phyloP scores from a whole-genome alignment of 2,113 vertebrate species.

The Xiphias gladius region DNA sequence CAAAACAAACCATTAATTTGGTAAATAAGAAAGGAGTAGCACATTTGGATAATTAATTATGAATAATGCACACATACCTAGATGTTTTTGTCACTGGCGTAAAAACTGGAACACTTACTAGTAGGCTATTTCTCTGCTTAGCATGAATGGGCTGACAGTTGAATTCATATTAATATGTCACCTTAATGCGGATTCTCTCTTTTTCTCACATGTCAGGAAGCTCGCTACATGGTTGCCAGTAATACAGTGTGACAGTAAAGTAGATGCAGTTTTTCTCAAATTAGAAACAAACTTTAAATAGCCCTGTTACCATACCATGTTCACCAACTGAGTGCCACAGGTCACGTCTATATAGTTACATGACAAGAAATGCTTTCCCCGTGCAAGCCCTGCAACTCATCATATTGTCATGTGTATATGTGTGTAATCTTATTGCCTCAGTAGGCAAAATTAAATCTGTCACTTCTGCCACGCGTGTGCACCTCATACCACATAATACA shows the following conservation, averaged over 20 bases:
- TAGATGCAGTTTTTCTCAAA: conserved; percentile 65
- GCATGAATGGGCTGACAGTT: conserved; percentile 38
- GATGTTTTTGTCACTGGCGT: conserved; percentile 47
- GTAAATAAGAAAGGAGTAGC: conserved; percentile 67
- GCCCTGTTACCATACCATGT: conserved; percentile 42
- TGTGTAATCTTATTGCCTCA: conserved; percentile 43
- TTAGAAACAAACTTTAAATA: conserved; percentile 69
- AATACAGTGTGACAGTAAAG: conserved; percentile 65
- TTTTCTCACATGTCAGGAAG: conserved; percentile 39
- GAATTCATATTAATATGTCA: conserved; percentile 39
- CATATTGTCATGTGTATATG: conserved; percentile 40
- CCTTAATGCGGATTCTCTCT: conserved; percentile 36
- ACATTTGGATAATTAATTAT: conserved; percentile 75
- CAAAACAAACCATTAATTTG: conserved; percentile 79
- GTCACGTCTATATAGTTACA: conserved; percentile 27
- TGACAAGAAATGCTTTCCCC: background rate
- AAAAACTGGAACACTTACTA: conserved; percentile 53
- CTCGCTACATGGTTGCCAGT: conserved; percentile 49
- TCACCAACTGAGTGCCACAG: conserved; percentile 18
- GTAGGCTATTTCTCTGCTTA: conserved; percentile 42
- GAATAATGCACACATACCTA: conserved; percentile 72
- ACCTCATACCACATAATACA: conserved; percentile 17
- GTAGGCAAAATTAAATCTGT: conserved; percentile 55
- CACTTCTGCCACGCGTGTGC: conserved; percentile 22
- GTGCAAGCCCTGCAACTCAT: conserved; percentile 26